Conservation (phyloP, 1,140 invertebrate genomes). For the Drosophila nikananu region DNA sequence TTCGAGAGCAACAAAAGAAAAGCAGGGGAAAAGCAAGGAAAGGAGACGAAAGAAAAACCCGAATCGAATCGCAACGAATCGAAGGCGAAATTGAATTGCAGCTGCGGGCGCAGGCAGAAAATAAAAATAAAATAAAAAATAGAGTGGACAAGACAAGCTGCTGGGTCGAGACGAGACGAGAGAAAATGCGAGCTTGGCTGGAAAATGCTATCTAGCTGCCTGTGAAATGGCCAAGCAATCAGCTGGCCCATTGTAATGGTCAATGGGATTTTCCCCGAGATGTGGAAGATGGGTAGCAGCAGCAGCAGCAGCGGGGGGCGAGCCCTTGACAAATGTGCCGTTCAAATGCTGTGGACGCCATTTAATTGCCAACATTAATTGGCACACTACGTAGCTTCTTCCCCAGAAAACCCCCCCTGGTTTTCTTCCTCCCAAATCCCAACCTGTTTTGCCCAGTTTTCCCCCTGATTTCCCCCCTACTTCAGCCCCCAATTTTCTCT, state of each 20-base stretch:
- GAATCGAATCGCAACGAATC: constrained; percentile 25
- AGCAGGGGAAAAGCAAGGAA: not conserved
- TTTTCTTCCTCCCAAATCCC: not conserved
- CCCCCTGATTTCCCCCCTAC: not conserved
- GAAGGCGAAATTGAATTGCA: constrained; percentile 60
- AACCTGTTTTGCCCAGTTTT: not conserved
- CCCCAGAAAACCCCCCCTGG: not conserved
- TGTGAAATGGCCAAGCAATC: constrained; percentile 50
- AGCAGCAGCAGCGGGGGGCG: not conserved
- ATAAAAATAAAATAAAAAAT: constrained; percentile 6
- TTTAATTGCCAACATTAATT: constrained; percentile 53
- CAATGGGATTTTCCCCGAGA: constrained; percentile 1
- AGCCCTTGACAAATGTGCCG: constrained; percentile 40
- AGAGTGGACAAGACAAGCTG: constrained; percentile 23
- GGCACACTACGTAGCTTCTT: constrained; percentile 26
- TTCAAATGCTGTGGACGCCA: constrained; percentile 42
- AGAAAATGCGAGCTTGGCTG: constrained; percentile 20
- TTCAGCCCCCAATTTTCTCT: not conserved
- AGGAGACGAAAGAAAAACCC: constrained; percentile 13
- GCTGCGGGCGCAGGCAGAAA: constrained; percentile 6
- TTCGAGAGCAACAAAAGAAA: constrained; percentile 13
- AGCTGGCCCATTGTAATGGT: constrained; percentile 39
- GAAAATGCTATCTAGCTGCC: constrained; percentile 19
- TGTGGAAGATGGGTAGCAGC: not conserved
- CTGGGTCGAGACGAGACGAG: constrained; percentile 15